Evolutionary conservation across 2,797 vertebrate genomes (phyloP), one percentile per base, ranked within the genome.

Genomic region (Gouania willdenowi): DNA sequence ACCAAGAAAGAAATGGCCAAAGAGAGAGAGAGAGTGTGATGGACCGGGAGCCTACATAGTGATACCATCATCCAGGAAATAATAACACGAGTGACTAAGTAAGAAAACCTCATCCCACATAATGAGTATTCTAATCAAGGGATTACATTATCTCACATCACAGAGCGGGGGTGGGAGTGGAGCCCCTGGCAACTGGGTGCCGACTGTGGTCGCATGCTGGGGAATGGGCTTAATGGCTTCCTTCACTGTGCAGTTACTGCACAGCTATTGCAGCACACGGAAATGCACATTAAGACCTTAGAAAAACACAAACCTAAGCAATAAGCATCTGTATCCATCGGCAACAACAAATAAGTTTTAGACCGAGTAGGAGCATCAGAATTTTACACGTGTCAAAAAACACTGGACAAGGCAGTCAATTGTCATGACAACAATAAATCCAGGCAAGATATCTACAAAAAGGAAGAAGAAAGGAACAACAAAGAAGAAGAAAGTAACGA

Each of bases 111-210:
- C 68, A 79, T 88, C 79, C 79, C 69, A 71, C 57, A 44, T 85
- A 84, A 87, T 83, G 82, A 87, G 82, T 75, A 86, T 82, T 87
- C 71, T 80, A 87, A 89, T 89, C 77, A 80, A 84, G 81, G 80
- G 78, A 85, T 86, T 83, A 81, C 71, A 81, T 87, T 80, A 84
- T 80, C 82, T 68, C 59, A 43, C 68, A 71, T 80, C 38, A 15
- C 60, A 42, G 66, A 41, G 35, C 52, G 35, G 24, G 56, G 49
- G 47, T n/a, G 63, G 64, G 44, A 40, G 63, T 5, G 45, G 50
- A 60, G 71, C 77, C 75, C 53, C 51, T 40, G 74, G 81, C 68
- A 65, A 77, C 71, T 43, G 50, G 40, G 40, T 46, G 65, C 41
- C 74, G 68, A 65, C 66, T 61, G 55, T 28, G 61, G 76, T 58